These are phyloP conservation scores for Aethina tumida DNA, from an alignment of 1,140 invertebrate species.

Conservation along the genomic window DNA sequence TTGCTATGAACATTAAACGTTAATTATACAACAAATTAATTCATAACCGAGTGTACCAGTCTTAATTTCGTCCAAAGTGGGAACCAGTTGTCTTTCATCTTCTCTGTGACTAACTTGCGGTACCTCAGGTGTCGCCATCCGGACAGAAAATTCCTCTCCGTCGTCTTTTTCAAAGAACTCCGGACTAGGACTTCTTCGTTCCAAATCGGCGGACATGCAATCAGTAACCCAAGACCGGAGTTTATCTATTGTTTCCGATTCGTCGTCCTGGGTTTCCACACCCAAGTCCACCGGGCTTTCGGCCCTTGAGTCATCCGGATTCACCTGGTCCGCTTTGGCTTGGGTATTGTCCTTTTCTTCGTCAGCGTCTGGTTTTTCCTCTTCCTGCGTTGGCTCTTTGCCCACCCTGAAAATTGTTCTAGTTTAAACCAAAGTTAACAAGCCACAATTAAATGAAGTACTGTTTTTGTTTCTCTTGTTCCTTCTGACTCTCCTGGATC, in stretches of 20 bases:
- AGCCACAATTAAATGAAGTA: slow-evolving; percentile 7
- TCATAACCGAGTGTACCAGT: slow-evolving; percentile 9
- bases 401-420: background rate
- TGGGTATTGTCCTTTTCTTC: slow-evolving; percentile 5
- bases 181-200: slow-evolving; percentile 19
- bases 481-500: slow-evolving; percentile 12
- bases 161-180: slow-evolving; percentile 12
- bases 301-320: background rate
- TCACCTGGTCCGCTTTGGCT: background rate
- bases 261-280: slow-evolving; percentile 3
- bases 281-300: slow-evolving; percentile 13
- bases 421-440: slow-evolving; percentile 5
- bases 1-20: slow-evolving; percentile 15
- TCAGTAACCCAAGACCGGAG: slow-evolving; percentile 18
- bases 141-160: background rate
- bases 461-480: slow-evolving; percentile 11
- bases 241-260: slow-evolving; percentile 11
- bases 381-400: background rate
- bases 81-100: background rate
- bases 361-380: slow-evolving; percentile 1
- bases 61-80: slow-evolving; percentile 19
- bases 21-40: slow-evolving; percentile 1
- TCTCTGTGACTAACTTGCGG: background rate
- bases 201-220: slow-evolving; percentile 12
- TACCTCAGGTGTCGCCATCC: background rate